Evolutionary conservation across 2,888 invertebrate species (phyloP).

Genomic region (Carabus problematicus): DNA sequence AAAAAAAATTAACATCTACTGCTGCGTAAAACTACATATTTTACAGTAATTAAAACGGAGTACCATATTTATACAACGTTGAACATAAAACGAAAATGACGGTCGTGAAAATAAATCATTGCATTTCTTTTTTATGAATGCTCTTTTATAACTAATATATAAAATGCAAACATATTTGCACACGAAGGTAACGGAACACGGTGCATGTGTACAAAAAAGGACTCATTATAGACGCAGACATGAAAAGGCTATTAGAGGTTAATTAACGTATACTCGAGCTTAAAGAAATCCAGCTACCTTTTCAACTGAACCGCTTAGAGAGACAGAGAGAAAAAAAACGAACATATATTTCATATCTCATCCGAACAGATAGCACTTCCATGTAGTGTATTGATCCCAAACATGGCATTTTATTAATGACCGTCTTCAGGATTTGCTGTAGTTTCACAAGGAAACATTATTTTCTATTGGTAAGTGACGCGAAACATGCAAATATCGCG

Average conservation of each 20-base stretch:
- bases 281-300: conserved; percentile 21
- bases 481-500: no score
- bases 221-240: conserved; percentile 28
- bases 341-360: conserved; percentile 26
- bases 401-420: conserved; percentile 4
- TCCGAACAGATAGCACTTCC: conserved; percentile 13
- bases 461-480: no score
- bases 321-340: conserved; percentile 6
- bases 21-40: background rate
- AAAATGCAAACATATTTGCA: conserved; percentile 24
- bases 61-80: background rate
- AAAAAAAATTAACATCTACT: background rate
- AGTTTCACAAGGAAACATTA: no score
- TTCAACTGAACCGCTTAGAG: conserved; percentile 7
- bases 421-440: no score
- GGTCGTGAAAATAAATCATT: conserved; percentile 21
- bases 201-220: conserved; percentile 11
- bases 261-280: conserved; percentile 27
- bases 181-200: conserved; percentile 25
- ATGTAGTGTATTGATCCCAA: conserved; percentile 10
- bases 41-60: conserved; percentile 3
- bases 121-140: conserved; percentile 17
- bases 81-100: background rate
- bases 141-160: conserved; percentile 14
- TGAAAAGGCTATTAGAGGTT: conserved; percentile 33